Base-by-base conservation (phyloP, 2,797 vertebrate genomes). In the Hybognathus amarus region DNA sequence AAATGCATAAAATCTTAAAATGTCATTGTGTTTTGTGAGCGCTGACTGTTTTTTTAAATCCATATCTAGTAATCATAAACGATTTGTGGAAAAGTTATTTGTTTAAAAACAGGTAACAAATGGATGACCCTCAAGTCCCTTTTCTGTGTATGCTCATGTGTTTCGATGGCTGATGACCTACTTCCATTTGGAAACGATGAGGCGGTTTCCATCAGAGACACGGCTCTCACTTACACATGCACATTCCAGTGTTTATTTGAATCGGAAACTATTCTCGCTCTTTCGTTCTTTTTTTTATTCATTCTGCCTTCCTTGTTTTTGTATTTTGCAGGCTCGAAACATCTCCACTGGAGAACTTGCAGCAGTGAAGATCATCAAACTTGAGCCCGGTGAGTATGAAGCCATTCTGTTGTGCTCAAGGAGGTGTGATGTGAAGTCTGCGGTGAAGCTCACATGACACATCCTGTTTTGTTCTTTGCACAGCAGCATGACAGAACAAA, bases 331-430 rank as follows among this genome's bases (percentile, higher is more conserved):
- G 98, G 98, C 98, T 88, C 96, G 97, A 91, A 99, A 98, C 91
- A 93, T 98, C 87, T 94, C 97, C 83, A 98, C 96, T 0, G 98
- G 98, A 91, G 98, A 98, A 80, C 93, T 99, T 86, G 97, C 97
- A 89, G 98, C 98, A 86, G 97, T 99, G 87, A 99, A 99, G 95
- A 98, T 99, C 89, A 99, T 99, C 89, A 99, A 99, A 90, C 91
- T 99, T 93, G 98, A 99, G 89, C 97, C 96, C 92, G 98, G 98
- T 99, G 94, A 96, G 96, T 93, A 45, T 36, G 4, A 77, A 33
- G 64, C 12, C 50, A 36, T 77, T 42, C 36, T 77, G 74, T 56
- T 77, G 36, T 38, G 52, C 15, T 70, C 24, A 17, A n/a, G 50
- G 47, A 22, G 79, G 47, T 50, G 56, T 33, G 61, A 42, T 74